phyloP scores from a whole-genome alignment of 2,888 invertebrate genomes.

The Malachius bipustulatus region DNA sequence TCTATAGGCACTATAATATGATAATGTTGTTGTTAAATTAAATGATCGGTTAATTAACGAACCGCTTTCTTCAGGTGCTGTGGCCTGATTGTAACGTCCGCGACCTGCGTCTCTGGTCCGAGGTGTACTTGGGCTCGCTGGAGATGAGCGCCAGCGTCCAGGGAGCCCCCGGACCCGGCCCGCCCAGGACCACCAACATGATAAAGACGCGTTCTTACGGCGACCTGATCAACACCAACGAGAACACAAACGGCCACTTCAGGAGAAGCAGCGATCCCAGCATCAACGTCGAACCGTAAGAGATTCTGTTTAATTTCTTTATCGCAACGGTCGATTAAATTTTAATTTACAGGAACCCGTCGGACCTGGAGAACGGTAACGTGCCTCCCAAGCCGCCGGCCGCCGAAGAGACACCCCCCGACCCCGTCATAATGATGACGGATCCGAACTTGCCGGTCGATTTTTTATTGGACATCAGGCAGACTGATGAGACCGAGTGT shows the following conservation, averaged over 20 bases:
- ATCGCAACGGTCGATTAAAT: no score
- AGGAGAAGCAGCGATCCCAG: conserved; percentile 79
- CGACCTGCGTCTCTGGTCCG: conserved; percentile 72
- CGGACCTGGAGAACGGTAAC: background rate
- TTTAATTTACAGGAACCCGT: background rate
- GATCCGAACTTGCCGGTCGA: background rate
- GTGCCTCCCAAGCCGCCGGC: no score
- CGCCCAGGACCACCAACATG: conserved; percentile 39
- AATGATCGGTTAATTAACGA: no score
- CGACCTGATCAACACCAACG: conserved; percentile 59
- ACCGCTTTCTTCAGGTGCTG: conserved; percentile 56
- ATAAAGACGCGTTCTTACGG: conserved; percentile 80
- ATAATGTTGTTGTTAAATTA: no score
- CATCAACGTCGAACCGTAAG: conserved; percentile 62
- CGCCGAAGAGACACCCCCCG: no score
- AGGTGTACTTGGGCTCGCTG: conserved; percentile 61
- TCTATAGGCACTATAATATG: no score
- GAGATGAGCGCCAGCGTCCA: conserved; percentile 29
- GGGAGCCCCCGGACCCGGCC: conserved; percentile 29
- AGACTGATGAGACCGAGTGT: background rate
- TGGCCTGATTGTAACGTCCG: conserved; percentile 80
- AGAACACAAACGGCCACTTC: conserved; percentile 40
- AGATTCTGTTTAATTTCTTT: conserved; percentile 12
- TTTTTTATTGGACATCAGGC: background rate
- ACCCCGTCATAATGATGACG: no score